Evolutionary conservation across 2,888 invertebrate genomes (phyloP).

Genomic region (Ellobium chinense): DNA sequence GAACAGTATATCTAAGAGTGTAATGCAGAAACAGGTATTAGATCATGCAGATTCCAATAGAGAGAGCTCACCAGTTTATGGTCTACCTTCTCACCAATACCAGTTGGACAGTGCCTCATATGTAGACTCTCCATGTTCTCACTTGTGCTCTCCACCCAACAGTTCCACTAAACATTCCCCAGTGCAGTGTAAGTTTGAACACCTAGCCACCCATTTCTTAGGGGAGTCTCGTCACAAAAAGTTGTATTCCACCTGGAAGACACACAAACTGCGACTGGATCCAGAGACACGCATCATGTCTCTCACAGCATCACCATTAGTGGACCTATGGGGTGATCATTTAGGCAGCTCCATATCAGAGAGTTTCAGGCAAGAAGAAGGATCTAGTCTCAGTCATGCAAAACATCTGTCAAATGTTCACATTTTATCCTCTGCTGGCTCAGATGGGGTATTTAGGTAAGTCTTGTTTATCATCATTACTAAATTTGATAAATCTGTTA

Average conservation of each 20-base stretch:
- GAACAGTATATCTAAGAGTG: no score
- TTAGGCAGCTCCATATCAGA: no score
- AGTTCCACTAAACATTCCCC: no score
- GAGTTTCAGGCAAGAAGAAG: not conserved
- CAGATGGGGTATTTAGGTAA: constrained; percentile 71
- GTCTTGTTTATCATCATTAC: constrained; percentile 10
- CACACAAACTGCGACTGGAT: constrained; percentile 56
- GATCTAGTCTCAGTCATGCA: not conserved
- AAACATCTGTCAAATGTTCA: constrained; percentile 40
- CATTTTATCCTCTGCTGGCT: constrained; percentile 68
- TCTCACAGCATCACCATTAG: constrained; percentile 56
- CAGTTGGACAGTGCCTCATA: no score
- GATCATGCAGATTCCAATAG: no score
- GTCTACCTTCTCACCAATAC: no score
- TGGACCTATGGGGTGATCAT: constrained; percentile 28
- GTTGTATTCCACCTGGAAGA: constrained; percentile 42
- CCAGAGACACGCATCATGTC: constrained; percentile 71
- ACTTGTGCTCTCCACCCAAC: not conserved
- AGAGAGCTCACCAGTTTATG: no score
- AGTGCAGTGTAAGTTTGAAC: constrained; percentile 34
- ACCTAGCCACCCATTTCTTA: constrained; percentile 48
- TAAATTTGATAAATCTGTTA: no score
- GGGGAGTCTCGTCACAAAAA: constrained; percentile 47
- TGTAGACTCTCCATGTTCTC: no score
- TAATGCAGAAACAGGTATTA: no score